These are phyloP conservation scores for Heliconius charithonia DNA, from an alignment of 2,888 invertebrate species.

Conservation along the genomic window DNA sequence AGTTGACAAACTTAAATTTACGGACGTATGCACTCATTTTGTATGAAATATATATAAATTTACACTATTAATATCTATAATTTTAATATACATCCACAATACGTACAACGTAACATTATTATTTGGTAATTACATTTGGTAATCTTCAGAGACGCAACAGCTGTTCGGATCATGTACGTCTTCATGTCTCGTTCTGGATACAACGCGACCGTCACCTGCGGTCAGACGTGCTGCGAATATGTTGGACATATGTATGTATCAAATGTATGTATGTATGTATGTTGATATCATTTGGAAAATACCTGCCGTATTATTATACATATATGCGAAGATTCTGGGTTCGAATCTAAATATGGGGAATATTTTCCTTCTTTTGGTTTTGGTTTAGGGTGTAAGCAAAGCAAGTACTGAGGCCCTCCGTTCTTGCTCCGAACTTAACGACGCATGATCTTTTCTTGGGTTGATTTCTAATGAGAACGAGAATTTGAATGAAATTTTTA, in stretches of 20 bases:
- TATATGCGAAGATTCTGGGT: not conserved
- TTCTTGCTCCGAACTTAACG: no score
- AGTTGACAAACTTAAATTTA: no score
- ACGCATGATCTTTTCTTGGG: no score
- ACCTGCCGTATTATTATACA: no score
- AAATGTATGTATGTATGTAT: not conserved
- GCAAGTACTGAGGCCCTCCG: no score
- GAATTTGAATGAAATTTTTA: no score
- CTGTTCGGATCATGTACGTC: slow-evolving; percentile 41
- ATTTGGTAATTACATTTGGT: slow-evolving; percentile 20
- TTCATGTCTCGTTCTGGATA: slow-evolving; percentile 50
- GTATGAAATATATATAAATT: not conserved
- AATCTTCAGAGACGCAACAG: slow-evolving; percentile 19
- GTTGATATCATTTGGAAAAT: not conserved
- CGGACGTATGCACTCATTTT: no score
- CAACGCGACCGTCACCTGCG: slow-evolving; percentile 52
- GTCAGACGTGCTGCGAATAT: slow-evolving; percentile 50
- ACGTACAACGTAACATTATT: not conserved
- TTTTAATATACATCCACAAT: not conserved
- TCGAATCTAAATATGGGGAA: not conserved
- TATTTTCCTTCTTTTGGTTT: not conserved
- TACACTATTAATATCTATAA: no score
- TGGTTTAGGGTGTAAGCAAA: no score
- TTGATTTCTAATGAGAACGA: no score
- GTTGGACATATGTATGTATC: slow-evolving; percentile 29